Percentiles rank a stretch among this genome's conserved stretches.
Conservation (phyloP, 1,140 invertebrate species). For the Aphidius gifuensis region DNA sequence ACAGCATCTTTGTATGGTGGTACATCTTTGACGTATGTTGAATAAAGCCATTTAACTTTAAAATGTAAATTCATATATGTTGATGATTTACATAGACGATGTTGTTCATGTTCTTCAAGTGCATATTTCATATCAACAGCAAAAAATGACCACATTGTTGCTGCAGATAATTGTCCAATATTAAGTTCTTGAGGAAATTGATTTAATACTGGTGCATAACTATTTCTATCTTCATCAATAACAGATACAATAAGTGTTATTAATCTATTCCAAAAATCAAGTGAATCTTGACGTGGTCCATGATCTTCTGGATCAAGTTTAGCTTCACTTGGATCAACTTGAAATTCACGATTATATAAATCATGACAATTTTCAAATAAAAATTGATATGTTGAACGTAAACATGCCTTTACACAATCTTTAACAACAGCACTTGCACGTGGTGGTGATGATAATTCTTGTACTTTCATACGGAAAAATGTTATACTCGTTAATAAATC, state of each 20-base stretch:
- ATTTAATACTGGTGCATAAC: slow-evolving; percentile 97
- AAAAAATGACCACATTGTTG: slow-evolving; percentile 96
- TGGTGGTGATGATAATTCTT: slow-evolving; percentile 96
- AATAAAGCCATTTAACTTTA: slow-evolving; percentile 98
- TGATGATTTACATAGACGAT: slow-evolving; percentile 93
- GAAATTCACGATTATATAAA: slow-evolving; percentile 89
- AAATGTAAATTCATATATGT: slow-evolving; percentile 99
- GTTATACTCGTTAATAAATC: slow-evolving; percentile 98
- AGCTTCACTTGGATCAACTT: slow-evolving; percentile 84
- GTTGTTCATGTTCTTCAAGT: slow-evolving; percentile 95
- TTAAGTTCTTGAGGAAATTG: slow-evolving; percentile 93
- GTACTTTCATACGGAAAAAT: slow-evolving; percentile 99
- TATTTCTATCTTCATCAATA: slow-evolving; percentile 97
- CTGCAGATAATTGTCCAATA: slow-evolving; percentile 91
- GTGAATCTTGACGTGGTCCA: slow-evolving; percentile 83
- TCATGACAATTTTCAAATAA: slow-evolving; percentile 98
- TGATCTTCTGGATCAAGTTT: slow-evolving; percentile 85
- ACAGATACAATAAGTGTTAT: slow-evolving; percentile 97
- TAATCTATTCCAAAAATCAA: slow-evolving; percentile 98
- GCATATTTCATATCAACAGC: slow-evolving; percentile 98
- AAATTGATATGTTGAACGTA: slow-evolving; percentile 96
- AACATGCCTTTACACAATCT: slow-evolving; percentile 98
- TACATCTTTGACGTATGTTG: slow-evolving; percentile 97
- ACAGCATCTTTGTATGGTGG: slow-evolving; percentile 94
- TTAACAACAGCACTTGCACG: slow-evolving; percentile 97